These are phyloP conservation scores for Steatornis caripensis DNA, from an alignment of 2,113 vertebrate genomes.

Conservation along the genomic window DNA sequence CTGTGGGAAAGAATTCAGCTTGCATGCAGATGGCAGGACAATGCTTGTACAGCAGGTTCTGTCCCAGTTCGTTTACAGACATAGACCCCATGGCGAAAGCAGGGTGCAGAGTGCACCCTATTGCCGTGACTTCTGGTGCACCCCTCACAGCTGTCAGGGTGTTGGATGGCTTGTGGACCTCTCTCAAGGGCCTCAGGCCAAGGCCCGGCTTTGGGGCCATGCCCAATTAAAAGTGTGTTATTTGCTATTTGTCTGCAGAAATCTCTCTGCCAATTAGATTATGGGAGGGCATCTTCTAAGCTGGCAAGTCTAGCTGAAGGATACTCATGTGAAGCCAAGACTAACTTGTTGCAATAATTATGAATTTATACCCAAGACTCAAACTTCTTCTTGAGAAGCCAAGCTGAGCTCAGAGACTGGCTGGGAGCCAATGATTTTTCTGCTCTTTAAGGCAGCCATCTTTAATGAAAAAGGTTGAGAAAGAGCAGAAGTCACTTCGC, in stretches of 20 bases:
- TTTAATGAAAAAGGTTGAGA: neutral
- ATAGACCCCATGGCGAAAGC: neutral
- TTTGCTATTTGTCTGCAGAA: neutral
- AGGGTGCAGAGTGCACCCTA: neutral
- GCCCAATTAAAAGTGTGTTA: neutral
- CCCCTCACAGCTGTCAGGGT: neutral
- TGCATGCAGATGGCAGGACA: neutral
- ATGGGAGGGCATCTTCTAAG: neutral
- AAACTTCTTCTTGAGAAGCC: neutral
- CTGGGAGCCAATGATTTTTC: neutral
- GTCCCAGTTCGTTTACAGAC: neutral
- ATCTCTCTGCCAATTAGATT: neutral
- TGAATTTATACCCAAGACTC: neutral
- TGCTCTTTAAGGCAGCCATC: neutral
- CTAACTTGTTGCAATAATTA: neutral
- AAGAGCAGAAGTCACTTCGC: neutral
- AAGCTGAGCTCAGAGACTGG: neutral
- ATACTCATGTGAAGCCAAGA: neutral
- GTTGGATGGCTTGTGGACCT: too few species aligned
- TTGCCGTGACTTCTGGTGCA: neutral
- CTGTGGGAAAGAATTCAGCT: slow-evolving; percentile 17
- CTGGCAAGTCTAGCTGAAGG: neutral
- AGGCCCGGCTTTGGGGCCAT: neutral
- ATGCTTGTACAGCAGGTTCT: neutral
- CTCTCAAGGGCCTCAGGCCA: neutral